phyloP scores from a whole-genome alignment of 1,140 invertebrate genomes.

The Platyscapa corneri region DNA sequence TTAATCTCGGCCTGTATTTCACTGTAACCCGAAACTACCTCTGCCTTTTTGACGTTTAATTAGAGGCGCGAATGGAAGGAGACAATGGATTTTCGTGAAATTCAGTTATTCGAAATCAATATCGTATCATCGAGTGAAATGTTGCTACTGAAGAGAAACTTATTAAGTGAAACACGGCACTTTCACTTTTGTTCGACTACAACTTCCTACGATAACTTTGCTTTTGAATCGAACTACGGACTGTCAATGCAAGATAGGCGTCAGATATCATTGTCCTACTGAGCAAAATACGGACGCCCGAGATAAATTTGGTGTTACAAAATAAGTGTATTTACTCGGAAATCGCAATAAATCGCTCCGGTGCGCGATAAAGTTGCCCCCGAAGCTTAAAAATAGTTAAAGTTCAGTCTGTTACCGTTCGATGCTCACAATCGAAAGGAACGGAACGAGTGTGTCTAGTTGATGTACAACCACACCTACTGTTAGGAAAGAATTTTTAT shows the following conservation, averaged over 20 bases:
- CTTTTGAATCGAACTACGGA: conserved; percentile 34
- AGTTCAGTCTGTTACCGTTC: not conserved
- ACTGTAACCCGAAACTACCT: not conserved
- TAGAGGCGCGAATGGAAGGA: not conserved
- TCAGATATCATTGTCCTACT: conserved; percentile 32
- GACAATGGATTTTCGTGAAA: not conserved
- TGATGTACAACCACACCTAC: not conserved
- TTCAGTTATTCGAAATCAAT: not conserved
- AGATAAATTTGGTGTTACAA: conserved; percentile 28
- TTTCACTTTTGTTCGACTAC: conserved; percentile 38
- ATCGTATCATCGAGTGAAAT: conserved; percentile 20
- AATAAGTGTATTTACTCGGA: conserved; percentile 30
- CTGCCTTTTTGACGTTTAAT: not conserved
- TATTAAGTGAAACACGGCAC: conserved; percentile 26
- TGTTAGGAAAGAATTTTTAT: not conserved
- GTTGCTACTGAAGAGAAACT: conserved; percentile 34
- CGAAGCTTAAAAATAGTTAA: conserved; percentile 24
- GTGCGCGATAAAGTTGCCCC: conserved; percentile 42
- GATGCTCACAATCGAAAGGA: not conserved
- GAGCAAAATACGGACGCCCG: not conserved
- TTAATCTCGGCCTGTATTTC: not conserved
- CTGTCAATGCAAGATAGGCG: conserved; percentile 6
- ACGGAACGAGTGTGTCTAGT: not conserved
- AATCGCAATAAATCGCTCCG: conserved; percentile 37
- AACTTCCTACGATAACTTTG: conserved; percentile 43